Conservation (phyloP, 2,113 vertebrate genomes). For the Sardina pilchardus region DNA sequence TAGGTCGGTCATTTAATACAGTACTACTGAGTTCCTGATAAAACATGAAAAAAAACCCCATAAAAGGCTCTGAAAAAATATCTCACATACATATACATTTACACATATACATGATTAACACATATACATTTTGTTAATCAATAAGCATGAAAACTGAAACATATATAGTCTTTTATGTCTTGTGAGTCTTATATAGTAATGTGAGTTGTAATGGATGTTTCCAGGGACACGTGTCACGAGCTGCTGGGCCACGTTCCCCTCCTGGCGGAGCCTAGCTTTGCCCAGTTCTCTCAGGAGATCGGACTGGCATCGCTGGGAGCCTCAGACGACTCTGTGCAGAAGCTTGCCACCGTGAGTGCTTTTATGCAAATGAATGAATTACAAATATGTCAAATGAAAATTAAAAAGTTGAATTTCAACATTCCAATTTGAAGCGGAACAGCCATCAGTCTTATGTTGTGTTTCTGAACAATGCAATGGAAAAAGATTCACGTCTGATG, state of each 20-base stretch:
- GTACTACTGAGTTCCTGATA: too few species aligned
- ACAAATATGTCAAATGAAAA: too few species aligned
- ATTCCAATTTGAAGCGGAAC: neutral
- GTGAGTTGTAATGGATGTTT: constrained; percentile 13
- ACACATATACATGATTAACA: too few species aligned
- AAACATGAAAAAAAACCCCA: too few species aligned
- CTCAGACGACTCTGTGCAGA: constrained; percentile 93
- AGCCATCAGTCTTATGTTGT: neutral
- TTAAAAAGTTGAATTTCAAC: too few species aligned
- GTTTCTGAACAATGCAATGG: neutral
- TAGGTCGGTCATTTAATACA: too few species aligned
- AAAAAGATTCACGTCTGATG: neutral
- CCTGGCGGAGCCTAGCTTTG: constrained; percentile 94
- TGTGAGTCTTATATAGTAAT: neutral
- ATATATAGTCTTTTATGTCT: neutral
- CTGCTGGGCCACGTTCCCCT: constrained; percentile 95
- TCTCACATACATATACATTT: too few species aligned
- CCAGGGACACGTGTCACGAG: constrained; percentile 95
- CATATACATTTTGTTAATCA: too few species aligned
- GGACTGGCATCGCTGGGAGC: constrained; percentile 93
- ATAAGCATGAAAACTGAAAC: neutral
- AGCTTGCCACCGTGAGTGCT: constrained; percentile 90
- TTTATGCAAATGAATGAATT: neutral
- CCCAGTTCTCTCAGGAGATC: constrained; percentile 98
- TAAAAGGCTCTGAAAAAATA: neutral